These are phyloP conservation scores for Trichonephila inaurata DNA, from an alignment of 1,140 invertebrate species.

Conservation along the genomic window DNA sequence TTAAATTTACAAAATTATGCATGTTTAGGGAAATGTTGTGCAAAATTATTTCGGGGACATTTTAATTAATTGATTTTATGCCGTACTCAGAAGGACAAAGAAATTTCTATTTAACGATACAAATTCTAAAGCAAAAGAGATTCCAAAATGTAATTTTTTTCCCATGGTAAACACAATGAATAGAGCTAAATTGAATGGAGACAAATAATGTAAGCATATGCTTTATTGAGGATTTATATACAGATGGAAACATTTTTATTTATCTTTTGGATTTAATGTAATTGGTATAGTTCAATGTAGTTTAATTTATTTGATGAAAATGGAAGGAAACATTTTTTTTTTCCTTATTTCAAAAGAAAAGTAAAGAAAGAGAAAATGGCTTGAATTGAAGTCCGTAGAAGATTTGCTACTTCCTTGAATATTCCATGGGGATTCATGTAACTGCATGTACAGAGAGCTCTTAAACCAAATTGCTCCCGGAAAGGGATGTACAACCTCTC, in stretches of 20 bases:
- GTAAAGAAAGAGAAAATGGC: not conserved
- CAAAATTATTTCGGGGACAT: too few species aligned
- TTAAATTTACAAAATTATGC: too few species aligned
- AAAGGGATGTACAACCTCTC: slow-evolving; percentile 14
- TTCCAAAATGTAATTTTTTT: too few species aligned
- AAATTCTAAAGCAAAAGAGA: too few species aligned
- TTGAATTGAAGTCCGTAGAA: not conserved
- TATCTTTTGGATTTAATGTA: not conserved
- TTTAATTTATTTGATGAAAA: slow-evolving; percentile 20
- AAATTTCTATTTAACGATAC: too few species aligned
- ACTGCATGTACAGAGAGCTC: slow-evolving; percentile 2
- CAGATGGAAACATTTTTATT: not conserved
- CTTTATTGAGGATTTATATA: too few species aligned
- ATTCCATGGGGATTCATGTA: slow-evolving; percentile 9
- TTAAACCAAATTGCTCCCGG: slow-evolving; percentile 27
- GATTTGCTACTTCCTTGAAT: not conserved
- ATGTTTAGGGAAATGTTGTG: too few species aligned
- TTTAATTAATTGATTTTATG: too few species aligned
- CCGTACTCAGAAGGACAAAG: too few species aligned
- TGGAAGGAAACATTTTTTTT: not conserved
- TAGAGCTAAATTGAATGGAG: too few species aligned
- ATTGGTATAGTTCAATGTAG: not conserved
- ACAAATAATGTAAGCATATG: too few species aligned
- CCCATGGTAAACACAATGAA: too few species aligned
- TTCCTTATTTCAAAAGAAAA: not conserved